A percentile compares a stretch with the other conserved stretches of the same genome.
phyloP scores from a whole-genome alignment of 1,140 invertebrate genomes.

The Mamestra configurata region DNA sequence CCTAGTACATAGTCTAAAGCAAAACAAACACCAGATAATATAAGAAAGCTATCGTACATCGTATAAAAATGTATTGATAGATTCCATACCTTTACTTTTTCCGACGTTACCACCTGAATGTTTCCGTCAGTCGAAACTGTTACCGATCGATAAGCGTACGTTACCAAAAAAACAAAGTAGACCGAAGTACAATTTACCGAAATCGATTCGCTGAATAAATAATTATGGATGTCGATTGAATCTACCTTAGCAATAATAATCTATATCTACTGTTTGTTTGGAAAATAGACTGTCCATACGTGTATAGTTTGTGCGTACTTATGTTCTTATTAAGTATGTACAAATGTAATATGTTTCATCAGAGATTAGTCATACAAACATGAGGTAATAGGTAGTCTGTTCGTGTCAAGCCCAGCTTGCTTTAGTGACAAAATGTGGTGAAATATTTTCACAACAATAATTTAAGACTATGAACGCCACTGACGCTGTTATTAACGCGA shows the following conservation, averaged over 20 bases:
- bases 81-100: not conserved
- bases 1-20: not conserved
- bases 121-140: slow-evolving; percentile 10
- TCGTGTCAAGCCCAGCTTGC: too few species aligned
- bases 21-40: not conserved
- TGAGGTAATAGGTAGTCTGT: too few species aligned
- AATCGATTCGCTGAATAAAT: slow-evolving; percentile 67
- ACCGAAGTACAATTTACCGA: slow-evolving; percentile 56
- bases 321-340: not conserved
- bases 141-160: slow-evolving; percentile 1
- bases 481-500: too few species aligned
- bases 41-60: not conserved
- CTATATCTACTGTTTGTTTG: slow-evolving; percentile 32
- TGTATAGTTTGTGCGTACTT: not conserved
- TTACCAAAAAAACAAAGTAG: slow-evolving; percentile 52
- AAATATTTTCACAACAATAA: too few species aligned
- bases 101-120: not conserved
- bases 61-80: not conserved
- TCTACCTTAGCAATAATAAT: slow-evolving; percentile 28
- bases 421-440: too few species aligned
- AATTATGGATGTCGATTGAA: slow-evolving; percentile 59
- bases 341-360: not conserved
- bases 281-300: not conserved
- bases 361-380: too few species aligned
- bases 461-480: too few species aligned